Evolutionary conservation across 1,140 invertebrate genomes (phyloP).

Genomic region (Uloborus diversus): DNA sequence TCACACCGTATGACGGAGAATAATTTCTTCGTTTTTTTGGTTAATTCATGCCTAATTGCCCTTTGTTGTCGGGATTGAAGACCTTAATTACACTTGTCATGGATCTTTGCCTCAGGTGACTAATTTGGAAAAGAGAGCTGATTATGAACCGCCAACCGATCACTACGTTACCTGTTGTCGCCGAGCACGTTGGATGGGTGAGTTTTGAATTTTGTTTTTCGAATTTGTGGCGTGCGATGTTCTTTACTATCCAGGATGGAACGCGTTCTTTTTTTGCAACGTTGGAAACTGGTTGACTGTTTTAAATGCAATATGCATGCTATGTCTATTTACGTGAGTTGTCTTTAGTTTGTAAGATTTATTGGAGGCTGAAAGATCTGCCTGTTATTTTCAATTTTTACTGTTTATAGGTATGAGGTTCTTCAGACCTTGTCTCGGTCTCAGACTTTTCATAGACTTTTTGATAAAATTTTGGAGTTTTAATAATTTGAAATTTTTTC

Average conservation of each 20-base stretch:
- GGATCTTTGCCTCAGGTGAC: conserved; percentile 24
- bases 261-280: not conserved
- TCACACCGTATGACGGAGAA: not conserved
- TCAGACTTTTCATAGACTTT: no score
- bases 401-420: no score
- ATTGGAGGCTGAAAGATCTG: no score
- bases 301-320: not conserved
- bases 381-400: no score
- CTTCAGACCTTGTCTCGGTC: no score
- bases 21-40: not conserved
- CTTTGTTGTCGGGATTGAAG: not conserved
- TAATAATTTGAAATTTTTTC: no score
- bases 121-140: no score
- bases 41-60: not conserved
- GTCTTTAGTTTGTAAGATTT: not conserved
- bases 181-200: conserved; percentile 25
- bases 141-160: conserved; percentile 23
- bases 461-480: no score
- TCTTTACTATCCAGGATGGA: no score
- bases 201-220: not conserved
- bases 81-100: not conserved
- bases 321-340: conserved; percentile 6
- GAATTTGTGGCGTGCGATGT: no score
- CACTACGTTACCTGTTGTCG: conserved; percentile 20
- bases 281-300: not conserved